Base-by-base conservation (phyloP, 2,888 invertebrate species). In the Hypena proboscidalis region DNA sequence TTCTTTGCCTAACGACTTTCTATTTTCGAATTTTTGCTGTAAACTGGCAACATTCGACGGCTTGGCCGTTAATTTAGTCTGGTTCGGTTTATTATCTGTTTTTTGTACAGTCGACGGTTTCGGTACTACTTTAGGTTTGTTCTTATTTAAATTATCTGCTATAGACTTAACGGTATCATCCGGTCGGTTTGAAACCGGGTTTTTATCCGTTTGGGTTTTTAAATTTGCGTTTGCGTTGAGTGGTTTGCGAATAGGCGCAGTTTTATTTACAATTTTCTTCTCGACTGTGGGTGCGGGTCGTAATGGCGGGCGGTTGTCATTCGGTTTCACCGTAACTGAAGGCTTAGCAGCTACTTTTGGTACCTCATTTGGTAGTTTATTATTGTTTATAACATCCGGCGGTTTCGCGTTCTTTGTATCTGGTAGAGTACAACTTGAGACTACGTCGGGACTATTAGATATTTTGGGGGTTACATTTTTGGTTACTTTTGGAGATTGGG, bases 11-110 rank as follows among this genome's bases (percentile, higher is more conserved):
- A 86, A 52, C 7, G 89, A 87, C 62, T 91, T 91, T 64, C 91
- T 82, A 66, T 92, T 93, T 82, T 96, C 96, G 74, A 96, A 96
- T 77, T 95, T 95, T 67, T 95, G 95, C 68, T 96, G 96, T 62
- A 96, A 85, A 43, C 94, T 94, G 17, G 95, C 95, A 38, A 96
- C 95, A 75, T 94, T 95, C 10, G 95, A 95, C 25, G 88, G 85
- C 70, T 93, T 93, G 2, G 93, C 87, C 14, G 92, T 84, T 41
- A 90, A 62, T 69, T 92, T 92, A 25, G 88, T 83, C 36, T 85
- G 85, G 37, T 80, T 80, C 1, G 89, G 73, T 67, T 88, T 90
- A 1, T 68, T 61, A 41, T 74, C 79, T 0, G 81, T 77, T 63
- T 79, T 83, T 65, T 79, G 83, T 14, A 83, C 69, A 3, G 74